A percentile compares a stretch with the other conserved stretches of the same genome.
Evolutionary conservation across 1,140 invertebrate genomes (phyloP).

Genomic region (Paraescarpia echinospica): DNA sequence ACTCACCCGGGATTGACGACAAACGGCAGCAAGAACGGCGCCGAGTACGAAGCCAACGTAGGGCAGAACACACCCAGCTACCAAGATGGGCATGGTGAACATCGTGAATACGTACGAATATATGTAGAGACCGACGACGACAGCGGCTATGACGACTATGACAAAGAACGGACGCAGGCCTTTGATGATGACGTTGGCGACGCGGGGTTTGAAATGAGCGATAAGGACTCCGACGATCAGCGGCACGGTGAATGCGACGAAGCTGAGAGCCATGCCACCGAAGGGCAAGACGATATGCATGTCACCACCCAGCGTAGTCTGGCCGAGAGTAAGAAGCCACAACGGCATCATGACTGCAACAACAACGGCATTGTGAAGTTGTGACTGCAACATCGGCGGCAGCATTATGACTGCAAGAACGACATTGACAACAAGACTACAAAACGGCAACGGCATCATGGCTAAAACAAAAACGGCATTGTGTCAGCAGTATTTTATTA

Average conservation of each 20-base stretch:
- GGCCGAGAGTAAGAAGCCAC: conserved; percentile 91
- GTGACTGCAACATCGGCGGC: neutral
- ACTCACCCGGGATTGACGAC: conserved; percentile 46
- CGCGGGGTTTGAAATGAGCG: conserved; percentile 62
- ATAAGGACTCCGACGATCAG: conserved; percentile 82
- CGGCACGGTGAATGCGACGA: conserved; percentile 72
- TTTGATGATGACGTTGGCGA: conserved; percentile 46
- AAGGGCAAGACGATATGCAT: conserved; percentile 61
- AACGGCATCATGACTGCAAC: conserved; percentile 84
- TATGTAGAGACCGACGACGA: conserved; percentile 85
- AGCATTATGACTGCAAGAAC: neutral
- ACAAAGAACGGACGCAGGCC: conserved; percentile 70
- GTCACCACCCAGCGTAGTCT: conserved; percentile 69
- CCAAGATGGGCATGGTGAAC: conserved; percentile 65
- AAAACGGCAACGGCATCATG: neutral
- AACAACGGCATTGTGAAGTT: neutral
- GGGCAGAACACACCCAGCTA: conserved; percentile 82
- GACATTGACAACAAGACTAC: too few relatives aligned
- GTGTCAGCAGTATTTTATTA: too few relatives aligned
- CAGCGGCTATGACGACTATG: conserved; percentile 79
- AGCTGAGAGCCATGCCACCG: conserved; percentile 77
- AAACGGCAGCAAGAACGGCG: conserved; percentile 48
- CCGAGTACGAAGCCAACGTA: conserved; percentile 84
- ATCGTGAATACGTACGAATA: conserved; percentile 90
- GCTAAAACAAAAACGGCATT: neutral